Evolutionary conservation across 2,797 vertebrate genomes (phyloP).

Genomic region (Anabacerthia variegaticeps): DNA sequence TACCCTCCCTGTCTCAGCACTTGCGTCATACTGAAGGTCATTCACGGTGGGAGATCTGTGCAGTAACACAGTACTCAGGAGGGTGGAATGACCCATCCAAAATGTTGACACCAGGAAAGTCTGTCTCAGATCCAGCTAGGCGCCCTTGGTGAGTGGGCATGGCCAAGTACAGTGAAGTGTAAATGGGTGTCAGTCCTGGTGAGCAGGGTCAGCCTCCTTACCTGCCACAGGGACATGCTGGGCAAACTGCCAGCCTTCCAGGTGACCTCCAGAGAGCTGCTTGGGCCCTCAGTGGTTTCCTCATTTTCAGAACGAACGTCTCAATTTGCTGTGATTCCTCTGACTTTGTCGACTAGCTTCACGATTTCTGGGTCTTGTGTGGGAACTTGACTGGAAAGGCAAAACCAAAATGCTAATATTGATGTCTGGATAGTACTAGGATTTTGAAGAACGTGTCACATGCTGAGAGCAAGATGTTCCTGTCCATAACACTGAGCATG

Average conservation of each 20-base stretch:
- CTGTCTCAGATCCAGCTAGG: neutral
- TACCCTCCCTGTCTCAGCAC: neutral
- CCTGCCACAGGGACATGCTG: neutral
- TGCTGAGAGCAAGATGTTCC: neutral
- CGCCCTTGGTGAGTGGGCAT: neutral
- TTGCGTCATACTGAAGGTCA: neutral
- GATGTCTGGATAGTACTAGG: neutral
- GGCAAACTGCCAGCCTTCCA: neutral
- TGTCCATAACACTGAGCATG: neutral
- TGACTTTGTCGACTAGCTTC: neutral
- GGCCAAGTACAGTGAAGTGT: neutral
- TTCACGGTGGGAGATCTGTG: neutral
- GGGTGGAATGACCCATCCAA: neutral
- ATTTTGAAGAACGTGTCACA: neutral
- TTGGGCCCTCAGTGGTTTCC: rapidly evolving
- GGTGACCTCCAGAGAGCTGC: neutral
- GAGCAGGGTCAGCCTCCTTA: neutral
- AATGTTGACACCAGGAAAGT: neutral
- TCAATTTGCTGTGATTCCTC: neutral
- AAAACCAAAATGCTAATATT: neutral
- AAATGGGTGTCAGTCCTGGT: neutral
- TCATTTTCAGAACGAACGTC: neutral
- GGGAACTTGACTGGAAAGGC: neutral
- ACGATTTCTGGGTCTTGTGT: neutral
- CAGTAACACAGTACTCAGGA: neutral